These are phyloP conservation scores for Heteractis magnifica DNA, from an alignment of 92 coral and sea anemone genomes.

Conservation along the genomic window DNA sequence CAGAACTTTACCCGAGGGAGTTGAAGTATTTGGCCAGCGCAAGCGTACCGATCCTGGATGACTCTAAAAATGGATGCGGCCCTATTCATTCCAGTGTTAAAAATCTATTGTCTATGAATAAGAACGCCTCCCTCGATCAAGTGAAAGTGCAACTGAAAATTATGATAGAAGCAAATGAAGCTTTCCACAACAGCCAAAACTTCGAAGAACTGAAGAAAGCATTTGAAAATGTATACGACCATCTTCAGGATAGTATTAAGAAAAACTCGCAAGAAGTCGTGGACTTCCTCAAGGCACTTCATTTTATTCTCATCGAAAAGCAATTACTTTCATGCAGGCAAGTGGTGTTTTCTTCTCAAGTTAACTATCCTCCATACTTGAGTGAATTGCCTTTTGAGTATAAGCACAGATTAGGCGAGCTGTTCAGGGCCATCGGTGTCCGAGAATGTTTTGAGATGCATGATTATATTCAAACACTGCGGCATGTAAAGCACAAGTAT, in stretches of 20 bases:
- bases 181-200: background rate
- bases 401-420: conserved; percentile 14
- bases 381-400: conserved; percentile 25
- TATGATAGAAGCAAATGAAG: background rate
- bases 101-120: no score
- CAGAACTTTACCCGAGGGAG: no score
- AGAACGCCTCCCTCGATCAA: no score
- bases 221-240: conserved; percentile 36
- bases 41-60: no score
- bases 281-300: conserved; percentile 20
- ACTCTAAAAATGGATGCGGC: no score
- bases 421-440: conserved; percentile 41
- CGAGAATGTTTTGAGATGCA: conserved; percentile 28
- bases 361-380: conserved; percentile 53
- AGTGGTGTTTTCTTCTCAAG: conserved; percentile 36
- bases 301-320: conserved; percentile 23
- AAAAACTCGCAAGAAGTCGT: conserved; percentile 8
- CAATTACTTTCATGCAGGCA: conserved; percentile 31
- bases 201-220: background rate
- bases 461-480: conserved; percentile 42
- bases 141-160: no score
- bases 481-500: background rate
- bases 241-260: conserved; percentile 21
- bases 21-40: background rate
- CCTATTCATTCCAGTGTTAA: no score